These are phyloP conservation scores for Anarhynchus alexandrinus DNA, from an alignment of 2,113 vertebrate genomes.

Conservation along the genomic window DNA sequence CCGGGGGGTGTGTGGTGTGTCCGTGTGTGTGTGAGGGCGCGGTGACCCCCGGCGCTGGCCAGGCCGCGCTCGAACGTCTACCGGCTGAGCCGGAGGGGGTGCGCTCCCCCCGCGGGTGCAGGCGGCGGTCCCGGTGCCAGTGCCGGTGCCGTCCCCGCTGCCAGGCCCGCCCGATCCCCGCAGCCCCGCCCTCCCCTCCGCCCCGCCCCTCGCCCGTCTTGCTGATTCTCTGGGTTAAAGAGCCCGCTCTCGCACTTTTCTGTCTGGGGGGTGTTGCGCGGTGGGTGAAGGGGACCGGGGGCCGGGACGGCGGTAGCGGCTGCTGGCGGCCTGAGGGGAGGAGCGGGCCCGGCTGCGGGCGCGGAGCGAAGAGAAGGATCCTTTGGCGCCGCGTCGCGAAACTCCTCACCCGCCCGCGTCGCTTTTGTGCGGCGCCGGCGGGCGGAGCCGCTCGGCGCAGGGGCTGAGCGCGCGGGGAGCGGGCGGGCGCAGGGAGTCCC, in stretches of 20 bases:
- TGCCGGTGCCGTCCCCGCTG: too few species aligned
- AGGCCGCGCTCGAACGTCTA: not conserved
- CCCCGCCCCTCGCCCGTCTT: not conserved
- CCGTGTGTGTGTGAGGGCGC: too few species aligned
- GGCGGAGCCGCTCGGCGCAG: not conserved
- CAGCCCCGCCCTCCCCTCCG: not conserved
- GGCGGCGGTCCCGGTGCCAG: not conserved
- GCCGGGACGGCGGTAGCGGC: accelerated
- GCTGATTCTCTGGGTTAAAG: not conserved
- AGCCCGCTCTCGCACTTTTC: not conserved
- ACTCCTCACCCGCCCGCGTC: not conserved
- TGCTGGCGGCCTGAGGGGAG: not conserved
- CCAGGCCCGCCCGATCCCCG: accelerated
- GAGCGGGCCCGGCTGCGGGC: not conserved
- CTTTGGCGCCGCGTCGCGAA: not conserved
- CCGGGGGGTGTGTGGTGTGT: not conserved
- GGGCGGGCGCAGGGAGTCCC: not conserved
- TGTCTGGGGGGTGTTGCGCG: not conserved
- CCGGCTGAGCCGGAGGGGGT: not conserved
- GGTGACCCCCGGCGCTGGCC: too few species aligned
- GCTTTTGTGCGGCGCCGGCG: not conserved
- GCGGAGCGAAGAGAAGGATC: not conserved
- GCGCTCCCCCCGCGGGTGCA: not conserved
- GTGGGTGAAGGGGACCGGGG: not conserved
- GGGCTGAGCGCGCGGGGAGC: not conserved